Evolutionary conservation across 2,888 invertebrate species (phyloP).

Genomic region (Adela reaumurella): DNA sequence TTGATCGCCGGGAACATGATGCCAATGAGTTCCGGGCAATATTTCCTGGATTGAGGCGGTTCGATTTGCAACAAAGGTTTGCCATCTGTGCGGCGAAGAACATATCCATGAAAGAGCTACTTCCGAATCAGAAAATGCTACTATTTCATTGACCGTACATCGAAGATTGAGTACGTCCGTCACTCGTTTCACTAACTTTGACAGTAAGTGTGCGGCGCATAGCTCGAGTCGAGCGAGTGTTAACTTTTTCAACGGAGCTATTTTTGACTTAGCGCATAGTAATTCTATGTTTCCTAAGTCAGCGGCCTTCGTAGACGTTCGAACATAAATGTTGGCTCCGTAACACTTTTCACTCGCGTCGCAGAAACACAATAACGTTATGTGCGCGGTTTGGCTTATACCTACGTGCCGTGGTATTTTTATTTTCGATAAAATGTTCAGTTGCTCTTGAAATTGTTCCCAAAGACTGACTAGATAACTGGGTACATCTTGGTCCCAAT

Average conservation of each 20-base stretch:
- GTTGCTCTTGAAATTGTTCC: neutral
- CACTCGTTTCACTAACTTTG: constrained; percentile 2
- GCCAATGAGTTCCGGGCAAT: constrained; percentile 4
- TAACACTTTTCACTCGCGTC: constrained; percentile 3
- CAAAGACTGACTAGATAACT: neutral
- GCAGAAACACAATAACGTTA: constrained; percentile 1
- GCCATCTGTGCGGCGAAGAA: constrained; percentile 6
- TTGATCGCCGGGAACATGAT: constrained; percentile 7
- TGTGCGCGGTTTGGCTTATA: neutral
- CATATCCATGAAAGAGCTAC: constrained; percentile 10
- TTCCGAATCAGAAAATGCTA: constrained; percentile 9
- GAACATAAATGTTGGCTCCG: constrained; percentile 2
- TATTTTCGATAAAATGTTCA: neutral
- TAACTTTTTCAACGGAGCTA: constrained; percentile 3
- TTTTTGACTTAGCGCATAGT: constrained; percentile 2
- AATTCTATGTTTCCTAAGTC: neutral
- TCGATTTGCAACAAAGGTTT: constrained; percentile 10
- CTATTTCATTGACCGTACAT: constrained; percentile 5
- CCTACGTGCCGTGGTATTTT: constrained; percentile 2
- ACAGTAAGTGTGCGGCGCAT: constrained; percentile 3
- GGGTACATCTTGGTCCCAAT: constrained; percentile 2
- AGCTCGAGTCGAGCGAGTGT: constrained; percentile 6
- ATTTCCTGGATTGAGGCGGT: constrained; percentile 5
- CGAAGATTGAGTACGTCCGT: constrained; percentile 1
- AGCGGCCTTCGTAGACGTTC: neutral